These are phyloP conservation scores for Metalampra italica DNA, from an alignment of 2,888 invertebrate genomes.

Conservation along the genomic window DNA sequence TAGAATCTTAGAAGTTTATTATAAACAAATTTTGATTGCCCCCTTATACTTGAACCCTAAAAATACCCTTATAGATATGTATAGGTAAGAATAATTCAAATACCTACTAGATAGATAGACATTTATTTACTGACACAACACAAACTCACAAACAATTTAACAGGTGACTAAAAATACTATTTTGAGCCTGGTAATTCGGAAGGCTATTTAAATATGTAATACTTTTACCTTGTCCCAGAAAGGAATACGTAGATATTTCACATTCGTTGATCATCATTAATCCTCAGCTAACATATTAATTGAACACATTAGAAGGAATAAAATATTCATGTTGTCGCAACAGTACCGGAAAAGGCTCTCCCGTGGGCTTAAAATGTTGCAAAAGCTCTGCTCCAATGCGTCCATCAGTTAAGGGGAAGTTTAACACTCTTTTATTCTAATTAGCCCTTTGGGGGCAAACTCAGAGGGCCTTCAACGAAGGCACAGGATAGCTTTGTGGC, in stretches of 20 bases:
- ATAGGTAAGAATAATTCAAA: too few relatives aligned
- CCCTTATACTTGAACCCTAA: too few relatives aligned
- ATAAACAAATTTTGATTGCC: too few relatives aligned
- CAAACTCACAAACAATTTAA: too few relatives aligned
- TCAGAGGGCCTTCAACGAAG: slow-evolving; percentile 34
- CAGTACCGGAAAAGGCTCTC: slow-evolving; percentile 25
- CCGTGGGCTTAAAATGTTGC: slow-evolving; percentile 25
- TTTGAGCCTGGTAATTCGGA: too few relatives aligned
- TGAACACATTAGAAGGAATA: slow-evolving; percentile 21
- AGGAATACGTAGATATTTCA: neutral
- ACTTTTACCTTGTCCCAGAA: neutral
- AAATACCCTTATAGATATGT: too few relatives aligned
- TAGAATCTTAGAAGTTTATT: too few relatives aligned
- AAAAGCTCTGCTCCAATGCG: slow-evolving; percentile 41
- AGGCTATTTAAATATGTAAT: too few relatives aligned
- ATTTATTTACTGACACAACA: too few relatives aligned
- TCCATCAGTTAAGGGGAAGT: slow-evolving; percentile 53
- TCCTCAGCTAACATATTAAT: neutral
- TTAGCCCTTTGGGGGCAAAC: slow-evolving; percentile 54
- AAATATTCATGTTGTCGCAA: slow-evolving; percentile 40
- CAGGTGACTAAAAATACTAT: too few relatives aligned
- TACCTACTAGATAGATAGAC: too few relatives aligned
- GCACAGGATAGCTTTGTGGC: slow-evolving; percentile 29
- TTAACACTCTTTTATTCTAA: slow-evolving; percentile 72
- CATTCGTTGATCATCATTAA: too few relatives aligned